Evolutionary conservation across 2,113 vertebrate species (phyloP).

Genomic region (Esox niger): DNA sequence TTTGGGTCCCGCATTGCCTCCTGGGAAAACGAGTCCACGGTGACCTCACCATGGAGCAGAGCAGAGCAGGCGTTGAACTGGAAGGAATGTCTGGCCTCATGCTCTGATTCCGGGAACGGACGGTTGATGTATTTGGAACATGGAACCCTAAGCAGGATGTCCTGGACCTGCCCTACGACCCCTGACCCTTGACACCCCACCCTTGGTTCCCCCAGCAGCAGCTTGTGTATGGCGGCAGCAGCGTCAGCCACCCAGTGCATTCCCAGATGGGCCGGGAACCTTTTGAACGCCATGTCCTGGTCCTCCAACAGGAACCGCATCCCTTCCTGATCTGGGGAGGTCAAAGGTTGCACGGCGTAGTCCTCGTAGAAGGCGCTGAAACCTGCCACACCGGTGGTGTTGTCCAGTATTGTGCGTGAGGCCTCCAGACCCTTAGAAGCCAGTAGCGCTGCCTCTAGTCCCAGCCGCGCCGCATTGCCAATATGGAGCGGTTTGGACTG

Average conservation of each 20-base stretch:
- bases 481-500: slow-evolving; percentile 85
- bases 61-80: slow-evolving; percentile 84
- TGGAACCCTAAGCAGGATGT: slow-evolving; percentile 79
- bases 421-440: slow-evolving; percentile 81
- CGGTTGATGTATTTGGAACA: slow-evolving; percentile 86
- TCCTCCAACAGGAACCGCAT: slow-evolving; percentile 79
- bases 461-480: slow-evolving; percentile 81
- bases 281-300: slow-evolving; percentile 86
- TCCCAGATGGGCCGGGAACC: slow-evolving; percentile 85
- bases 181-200: slow-evolving; percentile 52
- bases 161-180: slow-evolving; percentile 66
- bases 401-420: slow-evolving; percentile 76
- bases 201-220: slow-evolving; percentile 64
- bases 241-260: slow-evolving; percentile 91
- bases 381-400: slow-evolving; percentile 77
- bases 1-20: slow-evolving; percentile 68
- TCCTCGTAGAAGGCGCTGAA: slow-evolving; percentile 82
- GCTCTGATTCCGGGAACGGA: slow-evolving; percentile 82
- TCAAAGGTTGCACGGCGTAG: slow-evolving; percentile 72
- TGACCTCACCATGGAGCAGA: slow-evolving; percentile 81
- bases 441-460: slow-evolving; percentile 82
- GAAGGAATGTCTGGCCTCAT: slow-evolving; percentile 87
- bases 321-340: slow-evolving; percentile 35
- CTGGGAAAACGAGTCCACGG: slow-evolving; percentile 70
- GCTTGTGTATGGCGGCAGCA: slow-evolving; percentile 73